phyloP scores from a whole-genome alignment of 2,888 invertebrate genomes.

The Drosophila mulleri region DNA sequence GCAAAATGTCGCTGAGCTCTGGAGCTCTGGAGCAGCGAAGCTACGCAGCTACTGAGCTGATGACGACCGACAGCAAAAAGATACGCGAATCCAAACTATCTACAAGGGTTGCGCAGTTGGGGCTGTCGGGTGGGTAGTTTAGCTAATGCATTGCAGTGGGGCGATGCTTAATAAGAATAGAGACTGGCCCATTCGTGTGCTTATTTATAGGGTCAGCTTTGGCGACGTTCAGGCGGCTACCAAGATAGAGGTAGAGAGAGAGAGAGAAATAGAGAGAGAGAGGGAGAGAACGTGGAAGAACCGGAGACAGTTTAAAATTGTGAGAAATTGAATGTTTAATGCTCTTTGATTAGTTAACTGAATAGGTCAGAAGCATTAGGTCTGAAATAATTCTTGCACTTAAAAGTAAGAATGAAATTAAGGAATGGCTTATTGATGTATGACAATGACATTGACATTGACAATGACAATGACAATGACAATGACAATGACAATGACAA shows the following conservation, averaged over 20 bases:
- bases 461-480: not conserved
- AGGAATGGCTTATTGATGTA: not conserved
- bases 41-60: slow-evolving; percentile 19
- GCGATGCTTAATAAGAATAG: slow-evolving; percentile 16
- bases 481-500: not conserved
- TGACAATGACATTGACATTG: not conserved
- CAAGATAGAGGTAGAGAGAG: not conserved
- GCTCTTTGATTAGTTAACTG: slow-evolving; percentile 46
- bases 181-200: slow-evolving; percentile 20
- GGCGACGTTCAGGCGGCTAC: slow-evolving; percentile 54
- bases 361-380: not conserved
- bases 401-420: not conserved
- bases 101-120: slow-evolving; percentile 19
- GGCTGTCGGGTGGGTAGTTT: slow-evolving; percentile 20
- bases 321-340: slow-evolving; percentile 39
- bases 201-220: slow-evolving; percentile 62
- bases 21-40: slow-evolving; percentile 5
- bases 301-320: not conserved
- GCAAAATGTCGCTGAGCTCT: slow-evolving; percentile 71
- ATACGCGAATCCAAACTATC: slow-evolving; percentile 42
- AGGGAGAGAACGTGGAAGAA: not conserved
- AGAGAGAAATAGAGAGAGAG: not conserved
- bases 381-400: not conserved
- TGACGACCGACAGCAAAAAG: slow-evolving; percentile 59
- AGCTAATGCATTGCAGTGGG: slow-evolving; percentile 29